Evolutionary conservation across 2,888 invertebrate genomes (phyloP), one percentile per base, ranked within the genome.

Genomic region (Erynnis tages): DNA sequence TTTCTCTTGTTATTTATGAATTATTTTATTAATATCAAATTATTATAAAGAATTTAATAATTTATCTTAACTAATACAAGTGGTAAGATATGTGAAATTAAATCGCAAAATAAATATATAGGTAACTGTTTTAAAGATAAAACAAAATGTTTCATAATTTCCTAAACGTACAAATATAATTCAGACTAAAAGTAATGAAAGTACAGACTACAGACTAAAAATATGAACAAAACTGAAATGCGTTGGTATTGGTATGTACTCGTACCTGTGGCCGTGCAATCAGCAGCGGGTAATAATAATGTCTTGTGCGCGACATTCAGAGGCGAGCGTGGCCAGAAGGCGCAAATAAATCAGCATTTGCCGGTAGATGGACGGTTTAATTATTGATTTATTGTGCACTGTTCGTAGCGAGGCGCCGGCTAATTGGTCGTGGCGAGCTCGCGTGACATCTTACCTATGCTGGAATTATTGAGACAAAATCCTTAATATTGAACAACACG

Each of bases 281-380:
- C 73, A 73, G 69, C 63, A 65, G 60, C 56, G 58, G 61, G 67
- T 67, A 69, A 69, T 68, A 72, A 71, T 69, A 71, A 72, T 43
- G 71, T 60, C 64, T 60, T 60, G 56, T 54, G 61, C 59, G 69
- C 70, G 75, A 79, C 77, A 73, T 68, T 71, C 65, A 70, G 72
- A 66, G 65, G 67, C 70, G 68, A 76, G 72, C 78, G 76, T 74
- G 80, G 81, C 76, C 71, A 78, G 79, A 71, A 77, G 76, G 76
- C 64, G 76, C 62, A 60, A 77, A 88, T 88, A 87, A 88, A 88
- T 88, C 86, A 88, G 86, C 73, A 84, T 88, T 87, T 84, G 84
- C 79, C 67, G 65, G 75, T 82, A 79, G 84, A 86, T 85, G 82
- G 86, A 86, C 84, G 81, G 73, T 84, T 83, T 84, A 86, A 86